Percentiles rank a stretch among this genome's conserved stretches.
Conservation (phyloP, 2,113 vertebrate genomes). For the Tychaedon coryphoeus region DNA sequence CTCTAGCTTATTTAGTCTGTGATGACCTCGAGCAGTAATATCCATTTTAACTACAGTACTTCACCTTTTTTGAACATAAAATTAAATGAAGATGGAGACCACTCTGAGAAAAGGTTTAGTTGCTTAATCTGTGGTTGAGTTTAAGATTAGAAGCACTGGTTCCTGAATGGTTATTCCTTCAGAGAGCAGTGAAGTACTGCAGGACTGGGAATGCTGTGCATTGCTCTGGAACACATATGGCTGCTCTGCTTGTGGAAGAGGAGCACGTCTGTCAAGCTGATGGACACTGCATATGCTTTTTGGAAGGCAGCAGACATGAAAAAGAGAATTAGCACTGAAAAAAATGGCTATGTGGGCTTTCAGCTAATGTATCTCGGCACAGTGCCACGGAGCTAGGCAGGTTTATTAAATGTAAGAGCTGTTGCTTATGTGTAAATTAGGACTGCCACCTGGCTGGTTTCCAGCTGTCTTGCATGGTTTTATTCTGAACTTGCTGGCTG, state of each 20-base stretch:
- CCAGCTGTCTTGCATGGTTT: constrained; percentile 56
- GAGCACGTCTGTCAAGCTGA: neutral
- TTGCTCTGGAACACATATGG: neutral
- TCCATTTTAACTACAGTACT: neutral
- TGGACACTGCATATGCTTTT: neutral
- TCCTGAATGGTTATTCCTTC: neutral
- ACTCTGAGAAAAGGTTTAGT: neutral
- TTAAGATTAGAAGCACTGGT: neutral
- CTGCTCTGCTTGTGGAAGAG: neutral
- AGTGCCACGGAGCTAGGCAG: neutral
- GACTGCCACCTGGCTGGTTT: constrained; percentile 46
- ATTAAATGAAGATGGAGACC: neutral
- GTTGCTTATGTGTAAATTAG: constrained; percentile 48
- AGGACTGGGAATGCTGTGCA: neutral
- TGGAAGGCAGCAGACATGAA: neutral
- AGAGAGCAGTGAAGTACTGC: neutral
- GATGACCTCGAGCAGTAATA: neutral
- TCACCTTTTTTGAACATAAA: neutral
- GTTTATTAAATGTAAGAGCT: constrained; percentile 45
- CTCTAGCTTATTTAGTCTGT: neutral
- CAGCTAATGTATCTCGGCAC: constrained; percentile 15
- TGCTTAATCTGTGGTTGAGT: neutral
- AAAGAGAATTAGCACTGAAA: neutral
- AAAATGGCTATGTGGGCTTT: neutral
- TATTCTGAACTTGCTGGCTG: constrained; percentile 19